These are phyloP conservation scores for Papilio demoleus DNA, from an alignment of 2,888 invertebrate species.

Conservation along the genomic window DNA sequence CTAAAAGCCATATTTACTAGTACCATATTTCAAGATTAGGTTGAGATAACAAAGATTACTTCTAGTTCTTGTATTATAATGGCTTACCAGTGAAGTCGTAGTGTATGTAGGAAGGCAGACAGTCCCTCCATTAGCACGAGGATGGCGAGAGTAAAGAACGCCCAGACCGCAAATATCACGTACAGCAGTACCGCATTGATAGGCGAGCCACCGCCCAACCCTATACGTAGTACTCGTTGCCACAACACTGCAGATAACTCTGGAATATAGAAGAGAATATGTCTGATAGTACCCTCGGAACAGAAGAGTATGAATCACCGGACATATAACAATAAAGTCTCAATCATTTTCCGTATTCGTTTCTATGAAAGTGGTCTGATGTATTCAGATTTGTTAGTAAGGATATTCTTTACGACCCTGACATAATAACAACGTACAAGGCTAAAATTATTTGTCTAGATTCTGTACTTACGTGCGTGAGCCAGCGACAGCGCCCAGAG, in stretches of 20 bases:
- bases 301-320: background rate
- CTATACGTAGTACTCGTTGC: constrained; percentile 86
- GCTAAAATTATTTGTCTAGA: background rate
- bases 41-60: background rate
- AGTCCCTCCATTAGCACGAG: constrained; percentile 95
- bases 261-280: constrained; percentile 56
- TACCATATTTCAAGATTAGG: too few species aligned
- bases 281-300: too few species aligned
- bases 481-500: constrained; percentile 95
- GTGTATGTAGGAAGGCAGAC: constrained; percentile 94
- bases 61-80: background rate
- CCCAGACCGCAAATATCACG: constrained; percentile 89
- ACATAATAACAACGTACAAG: background rate
- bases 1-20: too few species aligned
- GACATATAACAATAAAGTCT: too few species aligned
- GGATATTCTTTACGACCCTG: too few species aligned
- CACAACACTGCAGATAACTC: constrained; percentile 93
- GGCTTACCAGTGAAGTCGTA: constrained; percentile 93
- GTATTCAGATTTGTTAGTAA: too few species aligned
- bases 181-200: constrained; percentile 82
- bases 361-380: too few species aligned
- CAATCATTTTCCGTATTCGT: too few species aligned
- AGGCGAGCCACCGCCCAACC: constrained; percentile 61
- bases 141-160: constrained; percentile 91
- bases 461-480: constrained; percentile 89